These are phyloP conservation scores for Dynastes grantii DNA, from an alignment of 2,888 invertebrate species.

Conservation along the genomic window DNA sequence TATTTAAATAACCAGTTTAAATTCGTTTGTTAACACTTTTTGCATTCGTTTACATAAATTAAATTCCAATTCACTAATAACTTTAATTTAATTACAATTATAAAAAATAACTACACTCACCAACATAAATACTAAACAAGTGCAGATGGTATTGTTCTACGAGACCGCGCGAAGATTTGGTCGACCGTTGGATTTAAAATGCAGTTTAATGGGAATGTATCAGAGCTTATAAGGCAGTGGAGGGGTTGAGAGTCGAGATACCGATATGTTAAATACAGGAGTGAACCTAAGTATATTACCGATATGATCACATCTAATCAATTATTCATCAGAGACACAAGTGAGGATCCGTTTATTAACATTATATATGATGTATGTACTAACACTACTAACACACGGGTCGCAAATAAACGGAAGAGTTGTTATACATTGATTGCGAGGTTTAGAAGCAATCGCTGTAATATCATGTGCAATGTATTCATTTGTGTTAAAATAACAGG, in stretches of 20 bases:
- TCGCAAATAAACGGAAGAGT: constrained; percentile 6
- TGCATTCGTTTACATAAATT: not conserved
- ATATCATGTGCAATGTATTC: constrained; percentile 3
- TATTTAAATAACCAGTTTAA: no score
- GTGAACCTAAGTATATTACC: constrained; percentile 32
- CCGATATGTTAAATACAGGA: constrained; percentile 43
- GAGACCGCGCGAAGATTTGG: constrained; percentile 37
- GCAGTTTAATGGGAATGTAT: constrained; percentile 45
- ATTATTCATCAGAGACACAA: constrained; percentile 40
- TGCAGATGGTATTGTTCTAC: constrained; percentile 7
- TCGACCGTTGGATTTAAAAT: constrained; percentile 43
- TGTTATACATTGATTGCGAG: not conserved
- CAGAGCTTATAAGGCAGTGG: constrained; percentile 42
- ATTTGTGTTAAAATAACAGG: not conserved
- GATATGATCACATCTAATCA: constrained; percentile 46
- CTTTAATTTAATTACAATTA: not conserved
- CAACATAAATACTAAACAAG: constrained; percentile 8
- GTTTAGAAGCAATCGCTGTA: constrained; percentile 10
- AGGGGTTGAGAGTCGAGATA: constrained; percentile 33
- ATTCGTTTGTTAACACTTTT: no score
- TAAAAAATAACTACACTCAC: constrained; percentile 30
- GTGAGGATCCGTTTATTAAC: constrained; percentile 25
- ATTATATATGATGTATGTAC: constrained; percentile 7
- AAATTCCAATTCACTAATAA: not conserved
- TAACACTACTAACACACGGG: not conserved